Evolutionary conservation across 2,797 vertebrate species (phyloP).

Genomic region (Sebastes vulpes): DNA sequence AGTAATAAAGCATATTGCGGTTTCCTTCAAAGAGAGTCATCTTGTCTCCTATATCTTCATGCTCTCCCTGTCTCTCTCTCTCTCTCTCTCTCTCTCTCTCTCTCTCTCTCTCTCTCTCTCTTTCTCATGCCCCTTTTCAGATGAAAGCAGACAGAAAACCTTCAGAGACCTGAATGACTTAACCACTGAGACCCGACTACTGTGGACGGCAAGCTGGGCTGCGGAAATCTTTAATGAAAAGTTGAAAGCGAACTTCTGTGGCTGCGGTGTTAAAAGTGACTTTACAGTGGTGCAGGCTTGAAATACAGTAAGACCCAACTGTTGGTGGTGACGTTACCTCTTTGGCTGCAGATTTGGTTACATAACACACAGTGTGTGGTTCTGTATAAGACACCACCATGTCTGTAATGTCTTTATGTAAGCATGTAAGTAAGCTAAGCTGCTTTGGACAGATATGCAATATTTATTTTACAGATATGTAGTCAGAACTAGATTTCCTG

Average conservation of each 20-base stretch:
- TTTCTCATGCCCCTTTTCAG: conserved; percentile 29
- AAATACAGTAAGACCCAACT: conserved; percentile 5
- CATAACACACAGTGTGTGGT: not conserved
- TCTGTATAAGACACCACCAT: not conserved
- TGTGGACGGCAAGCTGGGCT: conserved; percentile 24
- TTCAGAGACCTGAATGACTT: conserved; percentile 56
- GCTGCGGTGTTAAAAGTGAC: conserved; percentile 20
- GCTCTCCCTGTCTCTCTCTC: not conserved
- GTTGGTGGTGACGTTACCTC: not conserved
- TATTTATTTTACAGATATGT: not conserved
- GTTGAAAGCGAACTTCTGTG: conserved; percentile 39
- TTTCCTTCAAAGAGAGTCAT: conserved; percentile 33
- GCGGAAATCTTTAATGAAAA: conserved; percentile 48
- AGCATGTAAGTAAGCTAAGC: not conserved
- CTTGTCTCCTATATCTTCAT: conserved; percentile 6
- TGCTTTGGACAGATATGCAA: not conserved
- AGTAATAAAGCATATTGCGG: conserved; percentile 51
- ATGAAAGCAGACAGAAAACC: conserved; percentile 69
- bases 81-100: not conserved
- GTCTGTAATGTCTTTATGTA: not conserved
- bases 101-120: not conserved
- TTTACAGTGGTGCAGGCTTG: not conserved
- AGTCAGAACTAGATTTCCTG: not conserved
- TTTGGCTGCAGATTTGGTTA: not conserved
- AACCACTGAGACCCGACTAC: conserved; percentile 24